Evolutionary conservation across 2,888 invertebrate species (phyloP).

Genomic region (Tiphia femorata): DNA sequence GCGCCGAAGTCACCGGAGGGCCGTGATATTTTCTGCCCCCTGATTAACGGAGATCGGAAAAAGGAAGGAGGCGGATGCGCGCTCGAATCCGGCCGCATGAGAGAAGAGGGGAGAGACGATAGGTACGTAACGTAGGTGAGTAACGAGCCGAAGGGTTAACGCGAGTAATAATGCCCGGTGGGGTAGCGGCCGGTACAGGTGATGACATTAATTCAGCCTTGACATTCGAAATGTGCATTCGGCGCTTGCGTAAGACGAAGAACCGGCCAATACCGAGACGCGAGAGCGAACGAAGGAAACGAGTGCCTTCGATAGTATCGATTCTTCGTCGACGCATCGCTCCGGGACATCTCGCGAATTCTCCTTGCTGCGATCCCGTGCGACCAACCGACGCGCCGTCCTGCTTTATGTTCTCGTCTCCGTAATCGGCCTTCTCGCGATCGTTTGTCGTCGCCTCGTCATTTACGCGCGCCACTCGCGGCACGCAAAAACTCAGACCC

Average conservation of each 20-base stretch:
- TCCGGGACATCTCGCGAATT: no score
- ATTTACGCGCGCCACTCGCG: no score
- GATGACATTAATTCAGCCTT: conserved; percentile 30
- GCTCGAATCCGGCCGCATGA: conserved; percentile 5
- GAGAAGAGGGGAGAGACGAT: background rate
- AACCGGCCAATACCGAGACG: background rate
- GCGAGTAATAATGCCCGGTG: conserved; percentile 25
- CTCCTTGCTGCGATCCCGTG: no score
- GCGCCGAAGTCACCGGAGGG: background rate
- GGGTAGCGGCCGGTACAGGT: conserved; percentile 12
- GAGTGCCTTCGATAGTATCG: background rate
- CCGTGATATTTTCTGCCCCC: background rate
- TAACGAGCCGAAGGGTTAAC: conserved; percentile 34
- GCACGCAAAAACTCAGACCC: no score
- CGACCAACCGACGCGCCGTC: no score
- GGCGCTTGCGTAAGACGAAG: background rate
- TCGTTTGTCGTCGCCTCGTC: no score
- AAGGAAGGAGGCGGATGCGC: background rate
- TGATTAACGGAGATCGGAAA: background rate
- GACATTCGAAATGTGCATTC: conserved; percentile 19
- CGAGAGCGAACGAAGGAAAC: no score
- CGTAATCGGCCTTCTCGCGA: no score
- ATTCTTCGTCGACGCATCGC: background rate
- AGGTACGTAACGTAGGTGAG: conserved; percentile 15
- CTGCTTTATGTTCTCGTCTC: no score